Base-by-base conservation (phyloP, 2,113 vertebrate genomes). In the Ctenomys sociabilis region DNA sequence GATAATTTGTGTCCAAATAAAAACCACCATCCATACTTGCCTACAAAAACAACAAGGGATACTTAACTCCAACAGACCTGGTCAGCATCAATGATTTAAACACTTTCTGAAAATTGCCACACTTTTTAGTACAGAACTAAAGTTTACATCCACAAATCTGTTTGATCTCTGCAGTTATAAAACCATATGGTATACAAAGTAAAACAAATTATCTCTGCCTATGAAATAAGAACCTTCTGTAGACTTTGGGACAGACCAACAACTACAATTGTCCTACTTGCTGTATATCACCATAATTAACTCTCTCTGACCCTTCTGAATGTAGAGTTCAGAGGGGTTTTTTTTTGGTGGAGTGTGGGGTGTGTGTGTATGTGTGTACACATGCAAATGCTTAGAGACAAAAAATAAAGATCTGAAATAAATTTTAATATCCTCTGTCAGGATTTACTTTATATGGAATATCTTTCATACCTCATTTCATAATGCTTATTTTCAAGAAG, bases 121-220 rank as follows among this genome's bases (percentile, higher is more conserved):
- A 97, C 89, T 59, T 90, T 96, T 91, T 80, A 95, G 94, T 93
- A 93, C 78, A 97, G 88, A 97, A 97, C 95, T 96, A 52, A 95
- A 96, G 96, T 97, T 97, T 97, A 97, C 92, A 97, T 97, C 97
- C 94, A 96, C 97, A 97, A 97, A 97, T 97, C 96, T 97, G 97
- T 97, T 97, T 98, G 96, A 98, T 97, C 97, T 96, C 95, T 97
- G 97, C 93, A 97, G 95, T 96, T 96, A 94, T 96, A 98, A 97
- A 97, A 97, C 97, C 97, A 98, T 97, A 97, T 97, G 97, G 97
- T 92, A 97, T 88, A 96, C 88, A 97, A 94, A 97, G 97, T 97
- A 97, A 98, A 97, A 97, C 96, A 97, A 97, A 98, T 97, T 97
- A 95, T 97, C 97, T 96, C 89, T 97, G 97, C 97, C 97, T 97